Evolutionary conservation across 2,797 vertebrate genomes (phyloP), one percentile per base, ranked within the genome.

Genomic region (Geotrypetes seraphini): DNA sequence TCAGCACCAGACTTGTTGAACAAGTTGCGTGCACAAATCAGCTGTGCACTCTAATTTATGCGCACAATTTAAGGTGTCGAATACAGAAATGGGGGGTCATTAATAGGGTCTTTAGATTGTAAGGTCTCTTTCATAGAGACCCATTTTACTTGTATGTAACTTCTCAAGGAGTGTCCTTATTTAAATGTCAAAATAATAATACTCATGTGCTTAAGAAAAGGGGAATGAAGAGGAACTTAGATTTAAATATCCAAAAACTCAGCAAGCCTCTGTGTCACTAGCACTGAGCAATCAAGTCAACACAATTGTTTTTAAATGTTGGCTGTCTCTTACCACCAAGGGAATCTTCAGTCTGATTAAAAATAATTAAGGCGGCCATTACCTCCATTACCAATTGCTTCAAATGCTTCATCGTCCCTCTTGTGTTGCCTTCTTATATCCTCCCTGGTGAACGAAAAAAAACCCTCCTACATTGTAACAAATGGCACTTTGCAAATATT

Each of bases 401-500:
- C 5, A 17, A 1, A 18, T 24, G 8, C 60, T 72, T 43, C 51
- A 31, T 71, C 62, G 70, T 55, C 53, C 44, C 4, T 43, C 10
- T 39, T 69, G 56, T 10, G 20, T 57, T 2, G 46, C 52, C 61
- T 28, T 66, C 71, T 63, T 69, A 70, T 73, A 72, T 62, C 37
- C 17, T 43, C 24, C 23, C 48, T 42, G 60, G 16, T 35, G 54
- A 65, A 50, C 33, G 53, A 66, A 54, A 57, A 61, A 49, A 58
- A 65, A 60, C 45, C 42, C 57, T 61, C 65, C 63, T 67, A 72
- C 47, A 4, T 60, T 57, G 12, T 2, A 60, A 57, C 66, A 70
- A 78, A 75, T 51, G 50, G 55, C 54, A 56, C 63, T 69, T 68
- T 55, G 69, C 73, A 76, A 78, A 81, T 72, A 75, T 76, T 79